phyloP scores from a whole-genome alignment of 2,113 vertebrate species.

The Passerina amoena region DNA sequence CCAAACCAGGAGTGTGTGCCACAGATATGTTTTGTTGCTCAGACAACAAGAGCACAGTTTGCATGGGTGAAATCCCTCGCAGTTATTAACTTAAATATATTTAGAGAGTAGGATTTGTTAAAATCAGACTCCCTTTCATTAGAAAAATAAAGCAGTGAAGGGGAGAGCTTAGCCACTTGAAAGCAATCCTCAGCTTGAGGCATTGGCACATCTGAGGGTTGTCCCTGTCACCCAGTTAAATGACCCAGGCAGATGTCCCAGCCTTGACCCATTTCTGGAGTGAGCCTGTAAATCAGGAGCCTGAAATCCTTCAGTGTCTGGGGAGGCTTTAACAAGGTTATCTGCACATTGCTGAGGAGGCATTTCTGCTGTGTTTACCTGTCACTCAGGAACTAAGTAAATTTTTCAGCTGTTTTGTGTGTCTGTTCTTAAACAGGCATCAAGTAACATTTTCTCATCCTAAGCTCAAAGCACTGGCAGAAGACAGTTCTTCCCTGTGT shows the following conservation, averaged over 20 bases:
- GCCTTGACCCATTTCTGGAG: slow-evolving; percentile 36
- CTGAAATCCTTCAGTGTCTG: slow-evolving; percentile 33
- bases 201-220: background rate
- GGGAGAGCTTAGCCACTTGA: background rate
- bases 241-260: slow-evolving; percentile 17
- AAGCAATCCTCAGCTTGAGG: background rate
- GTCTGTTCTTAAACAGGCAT: background rate
- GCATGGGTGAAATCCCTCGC: background rate
- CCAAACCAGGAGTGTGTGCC: background rate
- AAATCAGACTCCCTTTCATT: background rate
- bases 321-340: slow-evolving; percentile 1
- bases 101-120: background rate
- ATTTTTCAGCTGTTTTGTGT: background rate
- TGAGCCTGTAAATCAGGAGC: slow-evolving; percentile 13
- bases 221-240: slow-evolving; percentile 14
- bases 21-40: background rate
- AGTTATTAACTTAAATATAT: background rate
- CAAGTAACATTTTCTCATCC: background rate
- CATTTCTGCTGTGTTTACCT: background rate
- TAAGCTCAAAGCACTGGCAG: background rate
- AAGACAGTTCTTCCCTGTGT: background rate
- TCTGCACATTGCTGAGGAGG: slow-evolving; percentile 15
- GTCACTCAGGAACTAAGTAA: background rate
- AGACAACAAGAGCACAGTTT: background rate
- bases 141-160: background rate